phyloP scores from a whole-genome alignment of 2,888 invertebrate species.

The Itoplectis maculator region DNA sequence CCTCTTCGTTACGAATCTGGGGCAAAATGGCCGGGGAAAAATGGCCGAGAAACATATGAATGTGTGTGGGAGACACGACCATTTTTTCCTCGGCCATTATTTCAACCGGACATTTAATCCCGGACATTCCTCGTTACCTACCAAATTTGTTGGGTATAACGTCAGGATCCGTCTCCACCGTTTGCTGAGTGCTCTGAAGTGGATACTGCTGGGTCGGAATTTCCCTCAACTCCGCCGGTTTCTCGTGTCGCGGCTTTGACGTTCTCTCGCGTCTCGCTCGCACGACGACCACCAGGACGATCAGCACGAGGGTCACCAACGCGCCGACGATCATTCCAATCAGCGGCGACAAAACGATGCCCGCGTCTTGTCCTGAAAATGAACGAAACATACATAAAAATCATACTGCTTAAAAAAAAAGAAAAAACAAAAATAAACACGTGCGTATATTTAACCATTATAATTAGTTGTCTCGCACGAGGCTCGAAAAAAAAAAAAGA shows the following conservation, averaged over 20 bases:
- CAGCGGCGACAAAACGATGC: conserved; percentile 86
- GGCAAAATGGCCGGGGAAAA: too few relatives aligned
- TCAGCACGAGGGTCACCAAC: conserved; percentile 85
- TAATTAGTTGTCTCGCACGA: conserved; percentile 13
- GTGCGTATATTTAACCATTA: background rate
- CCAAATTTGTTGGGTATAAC: conserved; percentile 91
- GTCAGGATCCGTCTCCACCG: conserved; percentile 89
- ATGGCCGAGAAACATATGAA: too few relatives aligned
- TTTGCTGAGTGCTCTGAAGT: conserved; percentile 80
- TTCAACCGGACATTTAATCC: background rate
- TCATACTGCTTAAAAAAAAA: too few relatives aligned
- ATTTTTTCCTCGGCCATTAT: background rate
- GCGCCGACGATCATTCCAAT: conserved; percentile 86
- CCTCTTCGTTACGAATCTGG: too few relatives aligned
- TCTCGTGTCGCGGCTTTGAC: conserved; percentile 79
- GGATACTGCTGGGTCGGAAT: conserved; percentile 79
- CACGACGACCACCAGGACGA: conserved; percentile 85
- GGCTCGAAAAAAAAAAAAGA: too few relatives aligned
- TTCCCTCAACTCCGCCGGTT: conserved; percentile 79
- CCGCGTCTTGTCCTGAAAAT: conserved; percentile 86
- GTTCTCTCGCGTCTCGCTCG: conserved; percentile 85
- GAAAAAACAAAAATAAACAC: background rate
- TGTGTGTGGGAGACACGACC: too few relatives aligned
- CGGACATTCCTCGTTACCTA: conserved; percentile 79
- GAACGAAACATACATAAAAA: background rate